These are phyloP conservation scores for Notolepis coatsorum DNA, from an alignment of 2,797 vertebrate species.

Conservation along the genomic window DNA sequence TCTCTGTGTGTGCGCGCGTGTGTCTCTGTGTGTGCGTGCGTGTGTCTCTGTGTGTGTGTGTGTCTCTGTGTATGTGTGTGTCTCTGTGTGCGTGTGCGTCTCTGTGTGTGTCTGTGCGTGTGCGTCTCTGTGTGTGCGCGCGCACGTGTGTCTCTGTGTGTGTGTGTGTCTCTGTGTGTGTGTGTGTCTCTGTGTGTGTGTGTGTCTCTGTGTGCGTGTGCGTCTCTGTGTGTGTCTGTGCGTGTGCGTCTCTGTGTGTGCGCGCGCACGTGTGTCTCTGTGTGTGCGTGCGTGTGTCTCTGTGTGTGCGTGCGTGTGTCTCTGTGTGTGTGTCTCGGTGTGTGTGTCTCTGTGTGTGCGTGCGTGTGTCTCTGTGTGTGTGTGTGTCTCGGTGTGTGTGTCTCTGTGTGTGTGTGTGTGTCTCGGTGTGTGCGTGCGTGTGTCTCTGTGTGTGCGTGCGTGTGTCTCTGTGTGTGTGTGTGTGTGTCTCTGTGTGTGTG, in stretches of 20 bases:
- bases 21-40: neutral
- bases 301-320: neutral
- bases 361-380: neutral
- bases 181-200: neutral
- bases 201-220: neutral
- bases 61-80: neutral
- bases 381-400: neutral
- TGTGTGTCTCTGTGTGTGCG: no score
- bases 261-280: neutral
- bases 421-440: no score
- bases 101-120: constrained; percentile 7
- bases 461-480: neutral
- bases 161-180: neutral
- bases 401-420: neutral
- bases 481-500: neutral
- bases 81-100: neutral
- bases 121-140: neutral
- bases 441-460: neutral
- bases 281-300: neutral
- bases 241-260: neutral
- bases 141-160: neutral
- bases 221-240: neutral
- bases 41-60: neutral
- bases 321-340: constrained; percentile 8
- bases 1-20: neutral